These are phyloP conservation scores for Paramormyrops hopkinsi DNA, from an alignment of 2,797 vertebrate species.

Conservation along the genomic window DNA sequence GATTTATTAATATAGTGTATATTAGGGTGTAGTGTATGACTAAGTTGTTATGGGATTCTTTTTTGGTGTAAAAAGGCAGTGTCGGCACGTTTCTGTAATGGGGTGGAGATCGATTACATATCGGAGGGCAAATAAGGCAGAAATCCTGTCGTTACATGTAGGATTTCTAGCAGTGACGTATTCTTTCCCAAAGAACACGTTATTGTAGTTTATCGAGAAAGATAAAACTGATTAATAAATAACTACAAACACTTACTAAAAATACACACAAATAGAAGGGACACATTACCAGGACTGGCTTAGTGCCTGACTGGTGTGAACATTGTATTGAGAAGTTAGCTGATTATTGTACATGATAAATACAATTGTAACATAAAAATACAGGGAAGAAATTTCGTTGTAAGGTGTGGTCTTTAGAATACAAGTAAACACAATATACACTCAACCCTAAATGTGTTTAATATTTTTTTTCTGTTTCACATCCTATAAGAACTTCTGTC, in stretches of 20 bases:
- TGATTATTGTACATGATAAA: background rate
- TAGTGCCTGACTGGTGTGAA: background rate
- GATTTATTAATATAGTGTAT: background rate
- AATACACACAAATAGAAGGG: background rate
- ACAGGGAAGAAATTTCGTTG: background rate
- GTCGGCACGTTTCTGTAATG: background rate
- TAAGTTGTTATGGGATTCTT: background rate
- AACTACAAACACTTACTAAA: background rate
- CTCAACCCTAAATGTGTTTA: background rate
- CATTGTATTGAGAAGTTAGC: background rate
- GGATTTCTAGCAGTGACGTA: background rate
- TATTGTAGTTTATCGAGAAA: background rate
- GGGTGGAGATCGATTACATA: background rate
- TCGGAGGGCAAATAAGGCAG: background rate
- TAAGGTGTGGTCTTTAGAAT: background rate
- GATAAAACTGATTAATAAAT: background rate
- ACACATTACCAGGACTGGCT: background rate
- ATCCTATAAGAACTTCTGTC: background rate
- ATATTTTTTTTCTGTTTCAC: background rate
- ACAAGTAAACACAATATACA: background rate
- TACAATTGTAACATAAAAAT: background rate
- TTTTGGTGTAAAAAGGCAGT: background rate
- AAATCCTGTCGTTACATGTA: constrained; percentile 8
- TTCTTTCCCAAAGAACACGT: background rate
- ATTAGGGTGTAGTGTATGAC: background rate